Percentiles rank a stretch among this genome's conserved stretches.
Evolutionary conservation across 1,140 invertebrate species (phyloP).

Genomic region (Aphelenchoides fujianensis): DNA sequence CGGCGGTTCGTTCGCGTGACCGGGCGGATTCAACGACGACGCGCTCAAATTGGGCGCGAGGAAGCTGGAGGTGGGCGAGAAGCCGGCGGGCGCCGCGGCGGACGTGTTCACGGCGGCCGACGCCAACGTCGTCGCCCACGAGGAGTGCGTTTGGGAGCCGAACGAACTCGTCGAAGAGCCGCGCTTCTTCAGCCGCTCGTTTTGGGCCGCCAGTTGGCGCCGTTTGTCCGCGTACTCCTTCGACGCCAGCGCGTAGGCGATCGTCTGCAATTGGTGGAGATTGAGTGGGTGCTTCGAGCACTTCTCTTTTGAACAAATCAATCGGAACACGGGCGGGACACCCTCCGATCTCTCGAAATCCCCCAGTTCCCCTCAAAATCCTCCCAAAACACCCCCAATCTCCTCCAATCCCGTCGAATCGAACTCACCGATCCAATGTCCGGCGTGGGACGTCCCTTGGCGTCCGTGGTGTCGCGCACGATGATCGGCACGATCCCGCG

Average conservation of each 20-base stretch:
- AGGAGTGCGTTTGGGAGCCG: no score
- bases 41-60: conserved; percentile 2
- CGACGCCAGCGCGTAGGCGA: conserved; percentile 74
- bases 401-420: no score
- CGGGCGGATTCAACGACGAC: neutral
- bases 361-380: no score
- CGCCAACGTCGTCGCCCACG: neutral
- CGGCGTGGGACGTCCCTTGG: conserved; percentile 56
- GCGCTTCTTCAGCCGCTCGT: neutral
- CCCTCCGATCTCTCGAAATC: no score
- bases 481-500: conserved; percentile 8
- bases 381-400: no score
- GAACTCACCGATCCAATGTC: conserved; percentile 75
- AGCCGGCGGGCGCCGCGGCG: conserved; percentile 10
- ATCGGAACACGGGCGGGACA: no score
- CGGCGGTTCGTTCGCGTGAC: neutral
- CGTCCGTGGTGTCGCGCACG: conserved; percentile 40
- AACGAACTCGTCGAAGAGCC: neutral
- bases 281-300: no score
- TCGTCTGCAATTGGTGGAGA: conserved; percentile 68
- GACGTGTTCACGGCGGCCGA: neutral
- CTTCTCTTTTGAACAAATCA: no score
- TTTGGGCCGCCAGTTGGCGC: neutral
- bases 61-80: conserved; percentile 28
- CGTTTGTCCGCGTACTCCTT: conserved; percentile 41